A percentile compares a stretch with the other conserved stretches of the same genome.
Evolutionary conservation across 1,140 invertebrate species (phyloP).

Genomic region (Akabosia matsudoensis): DNA sequence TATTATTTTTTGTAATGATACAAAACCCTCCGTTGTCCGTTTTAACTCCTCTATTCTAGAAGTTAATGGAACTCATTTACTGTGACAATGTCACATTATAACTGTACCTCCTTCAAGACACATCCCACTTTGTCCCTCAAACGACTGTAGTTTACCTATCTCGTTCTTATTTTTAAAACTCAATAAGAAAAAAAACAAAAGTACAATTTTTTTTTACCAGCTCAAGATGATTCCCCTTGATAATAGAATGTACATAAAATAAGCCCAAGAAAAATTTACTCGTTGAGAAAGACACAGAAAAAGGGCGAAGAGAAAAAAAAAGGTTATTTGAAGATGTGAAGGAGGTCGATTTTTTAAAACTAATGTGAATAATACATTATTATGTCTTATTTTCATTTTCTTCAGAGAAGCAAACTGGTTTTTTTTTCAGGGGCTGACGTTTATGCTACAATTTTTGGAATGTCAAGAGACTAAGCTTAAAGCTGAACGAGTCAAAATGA

Average conservation of each 20-base stretch:
- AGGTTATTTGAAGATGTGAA: not conserved
- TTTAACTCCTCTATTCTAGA: too few relatives aligned
- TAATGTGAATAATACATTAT: too few relatives aligned
- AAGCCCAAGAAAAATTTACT: too few relatives aligned
- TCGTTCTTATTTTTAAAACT: not conserved
- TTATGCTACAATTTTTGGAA: too few relatives aligned
- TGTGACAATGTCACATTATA: not conserved
- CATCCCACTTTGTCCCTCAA: not conserved
- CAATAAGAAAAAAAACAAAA: not conserved
- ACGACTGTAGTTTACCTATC: not conserved
- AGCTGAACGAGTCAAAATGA: not conserved
- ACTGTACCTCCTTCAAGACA: not conserved
- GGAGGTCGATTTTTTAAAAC: not conserved
- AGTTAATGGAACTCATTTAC: not conserved
- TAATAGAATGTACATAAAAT: not conserved
- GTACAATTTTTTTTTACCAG: not conserved
- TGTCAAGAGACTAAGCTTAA: too few relatives aligned
- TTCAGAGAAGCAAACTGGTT: too few relatives aligned
- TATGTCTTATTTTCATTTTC: too few relatives aligned
- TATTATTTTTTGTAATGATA: too few relatives aligned
- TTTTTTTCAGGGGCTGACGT: too few relatives aligned
- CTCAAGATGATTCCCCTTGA: constrained; percentile 13
- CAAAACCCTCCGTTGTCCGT: too few relatives aligned
- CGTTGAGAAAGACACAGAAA: not conserved
- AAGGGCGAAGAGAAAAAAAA: not conserved